Percentiles rank a stretch among this genome's conserved stretches.
Conservation (phyloP, 2,113 vertebrate genomes). For the Stegastes partitus region DNA sequence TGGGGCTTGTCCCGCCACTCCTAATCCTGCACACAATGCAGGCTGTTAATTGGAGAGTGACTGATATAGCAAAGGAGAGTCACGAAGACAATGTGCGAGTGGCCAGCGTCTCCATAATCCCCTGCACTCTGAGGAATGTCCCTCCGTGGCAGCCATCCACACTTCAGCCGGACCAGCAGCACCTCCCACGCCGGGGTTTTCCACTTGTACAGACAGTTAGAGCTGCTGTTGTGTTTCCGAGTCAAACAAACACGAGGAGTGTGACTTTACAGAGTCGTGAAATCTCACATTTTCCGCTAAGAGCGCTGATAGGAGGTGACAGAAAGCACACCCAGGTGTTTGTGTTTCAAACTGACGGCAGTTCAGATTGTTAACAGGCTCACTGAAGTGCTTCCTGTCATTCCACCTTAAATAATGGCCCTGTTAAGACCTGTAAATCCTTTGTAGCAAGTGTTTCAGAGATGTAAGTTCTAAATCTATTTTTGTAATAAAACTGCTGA, state of each 20-base stretch:
- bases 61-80: slow-evolving; percentile 66
- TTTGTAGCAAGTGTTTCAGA: background rate
- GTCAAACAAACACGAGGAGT: slow-evolving; percentile 24
- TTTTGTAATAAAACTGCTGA: background rate
- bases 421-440: background rate
- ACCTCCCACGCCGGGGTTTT: slow-evolving; percentile 5
- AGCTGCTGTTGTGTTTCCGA: slow-evolving; percentile 2
- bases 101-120: slow-evolving; percentile 68
- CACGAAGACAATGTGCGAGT: slow-evolving; percentile 63
- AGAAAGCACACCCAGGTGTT: slow-evolving; percentile 56
- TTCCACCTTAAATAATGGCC: background rate
- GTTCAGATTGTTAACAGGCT: slow-evolving; percentile 22
- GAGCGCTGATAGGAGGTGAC: slow-evolving; percentile 25
- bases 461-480: background rate
- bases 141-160: slow-evolving; percentile 45
- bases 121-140: slow-evolving; percentile 63
- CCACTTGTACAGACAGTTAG: slow-evolving; percentile 29
- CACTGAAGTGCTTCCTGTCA: slow-evolving; percentile 13
- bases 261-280: slow-evolving; percentile 49
- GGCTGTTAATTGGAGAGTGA: slow-evolving; percentile 76
- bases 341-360: slow-evolving; percentile 57
- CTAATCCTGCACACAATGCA: slow-evolving; percentile 75
- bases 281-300: slow-evolving; percentile 46
- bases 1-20: slow-evolving; percentile 39
- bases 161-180: slow-evolving; percentile 11